Evolutionary conservation across 2,797 vertebrate species (phyloP), one percentile per base, ranked within the genome.

Genomic region (Hoplostethus mediterraneus): DNA sequence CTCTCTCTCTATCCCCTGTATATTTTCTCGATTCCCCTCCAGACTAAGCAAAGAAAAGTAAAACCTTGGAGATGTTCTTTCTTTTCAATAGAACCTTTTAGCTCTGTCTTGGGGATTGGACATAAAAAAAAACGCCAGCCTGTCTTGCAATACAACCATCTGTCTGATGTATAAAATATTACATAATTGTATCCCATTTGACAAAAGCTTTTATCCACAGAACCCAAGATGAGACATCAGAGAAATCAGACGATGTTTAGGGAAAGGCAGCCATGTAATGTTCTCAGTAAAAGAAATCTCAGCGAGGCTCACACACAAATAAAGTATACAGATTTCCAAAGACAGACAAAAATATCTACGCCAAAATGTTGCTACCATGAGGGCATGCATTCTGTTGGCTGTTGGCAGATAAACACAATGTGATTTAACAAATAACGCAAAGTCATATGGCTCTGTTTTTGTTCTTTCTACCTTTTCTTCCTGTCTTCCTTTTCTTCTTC

Each of bases 121-220:
- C 64, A 75, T 66, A 73, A 84, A 82, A 1, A 82, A 1, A 21
- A 21, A 84, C 14, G 1, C 56, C 82, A 74, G 59, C 55, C 57
- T 79, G 61, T 75, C 61, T 81, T 71, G 21, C 82, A 79, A 77
- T 51, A 49, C 54, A 67, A 45, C 42, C 64, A 61, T 74, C 47
- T 73, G 78, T 80, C 65, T 63, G 53, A 72, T 84, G 82, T 67
- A 30, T 79, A 71, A 51, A 40, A 30, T 62, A 77, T 77, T 71
- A 70, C 85, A 67, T 80, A 79, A 84, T 77, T 81, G 80, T 73
- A 55, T 63, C 51, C 45, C 73, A 51, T 76, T 77, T 63, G 64
- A 84, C 73, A 75, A 82, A 87, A 67, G 77, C 81, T 87, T 87
- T 87, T 79, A 84, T 79, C 53, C 25, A 61, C 61, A 75, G 58